Percentiles rank a stretch among this genome's conserved stretches.
These are phyloP conservation scores for Centropyge bicolor DNA, from an alignment of 2,797 vertebrate species.

Conservation along the genomic window DNA sequence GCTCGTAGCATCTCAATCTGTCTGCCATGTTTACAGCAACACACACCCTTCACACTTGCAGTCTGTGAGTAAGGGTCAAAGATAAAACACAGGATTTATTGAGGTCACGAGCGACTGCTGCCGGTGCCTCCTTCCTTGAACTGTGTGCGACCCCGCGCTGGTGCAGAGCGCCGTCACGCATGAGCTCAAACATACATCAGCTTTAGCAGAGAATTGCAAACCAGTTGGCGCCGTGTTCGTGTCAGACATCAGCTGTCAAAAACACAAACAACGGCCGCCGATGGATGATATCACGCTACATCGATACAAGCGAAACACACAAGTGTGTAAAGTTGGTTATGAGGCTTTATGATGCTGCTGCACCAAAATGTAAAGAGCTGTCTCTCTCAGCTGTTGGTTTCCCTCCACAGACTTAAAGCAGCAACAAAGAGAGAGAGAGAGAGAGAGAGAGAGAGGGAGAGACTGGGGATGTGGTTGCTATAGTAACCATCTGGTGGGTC, in stretches of 20 bases:
- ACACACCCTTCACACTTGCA: slow-evolving; percentile 9
- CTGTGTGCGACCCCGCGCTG: slow-evolving; percentile 42
- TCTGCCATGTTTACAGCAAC: slow-evolving; percentile 39
- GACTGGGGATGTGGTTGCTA: slow-evolving; percentile 85
- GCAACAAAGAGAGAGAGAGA: slow-evolving; percentile 69
- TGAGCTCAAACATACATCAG: background rate
- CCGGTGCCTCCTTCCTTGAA: slow-evolving; percentile 39
- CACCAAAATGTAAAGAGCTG: slow-evolving; percentile 77
- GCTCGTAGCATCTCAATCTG: slow-evolving; percentile 49
- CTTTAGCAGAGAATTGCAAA: slow-evolving; percentile 18
- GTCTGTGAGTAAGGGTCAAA: slow-evolving; percentile 20
- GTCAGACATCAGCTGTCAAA: slow-evolving; percentile 8
- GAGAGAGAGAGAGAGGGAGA: slow-evolving; percentile 45
- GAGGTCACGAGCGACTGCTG: slow-evolving; percentile 26
- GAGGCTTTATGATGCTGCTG: slow-evolving; percentile 68
- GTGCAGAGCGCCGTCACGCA: slow-evolving; percentile 11
- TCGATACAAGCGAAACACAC: slow-evolving; percentile 13
- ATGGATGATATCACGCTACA: background rate
- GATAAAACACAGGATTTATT: slow-evolving; percentile 26
- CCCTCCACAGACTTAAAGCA: slow-evolving; percentile 78
- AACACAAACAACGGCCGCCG: background rate
- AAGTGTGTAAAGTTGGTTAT: slow-evolving; percentile 61
- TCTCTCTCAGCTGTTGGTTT: slow-evolving; percentile 72
- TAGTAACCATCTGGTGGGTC: slow-evolving; percentile 88
- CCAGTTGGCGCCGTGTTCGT: background rate